Evolutionary conservation across 2,797 vertebrate genomes (phyloP).

Genomic region (Sebastes glaucus): DNA sequence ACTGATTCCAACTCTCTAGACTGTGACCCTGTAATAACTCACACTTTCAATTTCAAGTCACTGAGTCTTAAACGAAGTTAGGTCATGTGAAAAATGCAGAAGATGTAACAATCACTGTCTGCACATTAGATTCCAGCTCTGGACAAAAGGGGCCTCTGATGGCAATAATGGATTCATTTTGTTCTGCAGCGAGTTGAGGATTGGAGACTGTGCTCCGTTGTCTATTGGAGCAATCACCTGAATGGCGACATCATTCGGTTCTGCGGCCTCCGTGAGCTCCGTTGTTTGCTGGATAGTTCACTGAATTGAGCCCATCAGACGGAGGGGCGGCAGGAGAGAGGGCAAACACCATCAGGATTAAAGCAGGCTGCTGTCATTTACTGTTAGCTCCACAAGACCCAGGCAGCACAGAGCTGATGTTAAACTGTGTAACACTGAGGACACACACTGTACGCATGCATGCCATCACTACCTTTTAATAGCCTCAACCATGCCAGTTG

Average conservation of each 20-base stretch:
- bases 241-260: slow-evolving; percentile 36
- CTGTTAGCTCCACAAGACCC: neutral
- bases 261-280: neutral
- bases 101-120: neutral
- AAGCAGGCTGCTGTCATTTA: neutral
- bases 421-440: neutral
- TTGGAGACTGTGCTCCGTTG: slow-evolving; percentile 20
- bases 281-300: slow-evolving; percentile 25
- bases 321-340: neutral
- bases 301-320: slow-evolving; percentile 24
- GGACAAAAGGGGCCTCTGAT: slow-evolving; percentile 16
- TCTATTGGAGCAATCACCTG: slow-evolving; percentile 50
- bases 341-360: slow-evolving; percentile 1
- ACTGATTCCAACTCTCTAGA: neutral
- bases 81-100: slow-evolving; percentile 22
- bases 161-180: slow-evolving; percentile 37
- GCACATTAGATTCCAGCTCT: slow-evolving; percentile 1
- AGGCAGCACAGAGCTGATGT: neutral
- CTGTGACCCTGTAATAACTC: neutral
- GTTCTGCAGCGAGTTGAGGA: neutral
- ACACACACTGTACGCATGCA: neutral
- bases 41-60: slow-evolving; percentile 22
- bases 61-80: slow-evolving; percentile 30
- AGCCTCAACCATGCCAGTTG: no score
- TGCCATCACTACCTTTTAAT: no score